Evolutionary conservation across 2,888 invertebrate species (phyloP), one percentile per base, ranked within the genome.

Genomic region (Reticulitermes lucifugus): DNA sequence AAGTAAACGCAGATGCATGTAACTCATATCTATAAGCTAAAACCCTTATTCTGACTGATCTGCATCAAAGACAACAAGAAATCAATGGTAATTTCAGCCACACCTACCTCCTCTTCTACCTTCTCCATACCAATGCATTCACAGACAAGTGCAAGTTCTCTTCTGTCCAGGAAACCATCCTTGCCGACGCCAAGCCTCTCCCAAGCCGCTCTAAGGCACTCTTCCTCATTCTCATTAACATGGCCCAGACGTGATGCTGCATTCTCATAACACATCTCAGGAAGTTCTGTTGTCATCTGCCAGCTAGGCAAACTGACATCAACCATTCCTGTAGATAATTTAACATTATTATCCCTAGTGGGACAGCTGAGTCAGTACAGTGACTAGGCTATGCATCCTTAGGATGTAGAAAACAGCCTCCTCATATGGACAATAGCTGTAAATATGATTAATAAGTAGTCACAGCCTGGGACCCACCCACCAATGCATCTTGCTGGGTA

Each of bases 101-200:
- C 18, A 81, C 92, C 91, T 88, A 95, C 94, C 89, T 94, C 93
- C 88, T 93, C 93, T 29, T 94, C 93, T 89, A 94, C 91, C 88
- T 93, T 93, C 88, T 94, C 93, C 90, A 94, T 92, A 85, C 95
- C 95, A 86, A 95, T 94, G 86, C 94, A 94, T 89, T 94, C 92
- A 89, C 94, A 95, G 82, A 95, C 94, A 87, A 92, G 91, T 87
- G 93, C 92, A 88, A 95, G 91, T 89, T 95, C 94, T 81, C 91
- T 91, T 88, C 93, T 92, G 89, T 94, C 94, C 84, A 95, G 92
- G 89, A 91, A 93, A 35, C 94, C 94, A 89, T 93, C 93, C 87
- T 91, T 91, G 9, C 94, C 93, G 14, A 94, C 93, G 10, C 93
- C 93, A 83, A 94, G 91, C 87, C 93, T 92, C 87, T 92, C 92